Base-by-base conservation (phyloP, 2,888 invertebrate species). In the Pyrochroa serraticornis region DNA sequence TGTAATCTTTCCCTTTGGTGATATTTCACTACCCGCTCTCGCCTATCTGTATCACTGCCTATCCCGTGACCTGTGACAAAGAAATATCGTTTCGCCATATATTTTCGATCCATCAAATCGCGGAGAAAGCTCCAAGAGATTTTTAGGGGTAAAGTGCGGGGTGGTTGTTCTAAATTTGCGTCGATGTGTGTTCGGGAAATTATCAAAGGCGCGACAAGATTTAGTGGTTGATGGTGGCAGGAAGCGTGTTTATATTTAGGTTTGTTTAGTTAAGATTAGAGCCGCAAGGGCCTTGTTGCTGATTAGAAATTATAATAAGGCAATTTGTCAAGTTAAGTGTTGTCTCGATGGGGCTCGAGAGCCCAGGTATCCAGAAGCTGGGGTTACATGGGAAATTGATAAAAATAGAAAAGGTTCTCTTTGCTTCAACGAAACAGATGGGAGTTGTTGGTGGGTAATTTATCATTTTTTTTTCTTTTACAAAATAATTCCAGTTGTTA, bases 1-100 rank as follows among this genome's bases (percentile, higher is more conserved):
- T 76, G 75, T 77, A 77, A 78, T 78, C 77, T 77, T 75, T 74
- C 75, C 75, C 74, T 70, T 67, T 70, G 77, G 77, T 70, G 75
- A 78, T 78, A 78, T 78, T 77, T 78, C 76, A 78, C 77, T 68
- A 69, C 69, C 65, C 70, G 67, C 65, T 67, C 68, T 62, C 69
- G 66, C 63, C 70, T 71, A 71, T 71, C 72, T 69, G 69, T 72
- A 70, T 70, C 70, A 67, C 65, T 55, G 55, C 61, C 54, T 48
- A 61, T 60, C 53, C 62, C 54, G 60, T 58, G 63, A 65, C 64
- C 64, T 66, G 69, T 73, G 73, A 74, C 74, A 72, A 70, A 71
- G 72, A 74, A 73, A 74, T 74, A 74, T 75, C 39, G 57, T 41
- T 30, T 37, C n/a, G 36, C 51, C 51, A 14, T 57, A 46, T 57